A percentile compares a stretch with the other conserved stretches of the same genome.
Evolutionary conservation across 2,797 vertebrate genomes (phyloP).

Genomic region (Anguilla marmorata): DNA sequence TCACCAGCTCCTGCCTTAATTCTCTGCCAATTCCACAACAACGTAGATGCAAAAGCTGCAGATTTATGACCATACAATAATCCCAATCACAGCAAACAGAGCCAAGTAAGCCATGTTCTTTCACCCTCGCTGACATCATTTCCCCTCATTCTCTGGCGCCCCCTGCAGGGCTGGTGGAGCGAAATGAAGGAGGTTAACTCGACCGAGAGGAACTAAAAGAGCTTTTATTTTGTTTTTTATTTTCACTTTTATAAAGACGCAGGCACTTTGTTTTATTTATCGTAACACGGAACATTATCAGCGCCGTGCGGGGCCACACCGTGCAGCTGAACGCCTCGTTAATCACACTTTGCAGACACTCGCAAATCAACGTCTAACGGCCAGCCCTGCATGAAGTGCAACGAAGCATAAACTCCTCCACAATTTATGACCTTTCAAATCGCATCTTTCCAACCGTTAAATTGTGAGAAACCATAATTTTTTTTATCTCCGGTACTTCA

Average conservation of each 20-base stretch:
- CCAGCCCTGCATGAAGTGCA: conserved; percentile 99
- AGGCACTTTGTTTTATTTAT: conserved; percentile 99
- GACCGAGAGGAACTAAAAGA: conserved; percentile 84
- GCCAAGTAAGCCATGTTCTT: conserved; percentile 70
- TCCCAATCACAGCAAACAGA: conserved; percentile 39
- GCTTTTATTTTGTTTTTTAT: conserved; percentile 89
- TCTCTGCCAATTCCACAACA: conserved; percentile 59
- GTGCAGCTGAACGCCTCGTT: conserved; percentile 99
- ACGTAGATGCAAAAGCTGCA: background rate
- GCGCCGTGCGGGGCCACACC: conserved; percentile 93
- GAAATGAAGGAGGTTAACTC: conserved; percentile 92
- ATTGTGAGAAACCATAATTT: conserved; percentile 99
- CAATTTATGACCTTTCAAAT: conserved; percentile 99
- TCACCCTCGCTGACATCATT: conserved; percentile 59
- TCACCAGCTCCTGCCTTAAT: conserved; percentile 78
- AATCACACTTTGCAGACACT: conserved; percentile 99
- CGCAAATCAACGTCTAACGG: conserved; percentile 99
- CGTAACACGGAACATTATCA: conserved; percentile 99
- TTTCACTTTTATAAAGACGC: conserved; percentile 99
- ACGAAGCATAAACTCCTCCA: conserved; percentile 99
- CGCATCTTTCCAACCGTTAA: conserved; percentile 99
- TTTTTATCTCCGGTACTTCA: conserved; percentile 99
- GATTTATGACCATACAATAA: conserved; percentile 17
- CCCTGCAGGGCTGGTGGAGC: conserved; percentile 65
- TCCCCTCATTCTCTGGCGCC: conserved; percentile 56